Percentiles rank a stretch among this genome's conserved stretches.
phyloP scores from a whole-genome alignment of 1,140 invertebrate genomes.

The Vanessa tameamea region DNA sequence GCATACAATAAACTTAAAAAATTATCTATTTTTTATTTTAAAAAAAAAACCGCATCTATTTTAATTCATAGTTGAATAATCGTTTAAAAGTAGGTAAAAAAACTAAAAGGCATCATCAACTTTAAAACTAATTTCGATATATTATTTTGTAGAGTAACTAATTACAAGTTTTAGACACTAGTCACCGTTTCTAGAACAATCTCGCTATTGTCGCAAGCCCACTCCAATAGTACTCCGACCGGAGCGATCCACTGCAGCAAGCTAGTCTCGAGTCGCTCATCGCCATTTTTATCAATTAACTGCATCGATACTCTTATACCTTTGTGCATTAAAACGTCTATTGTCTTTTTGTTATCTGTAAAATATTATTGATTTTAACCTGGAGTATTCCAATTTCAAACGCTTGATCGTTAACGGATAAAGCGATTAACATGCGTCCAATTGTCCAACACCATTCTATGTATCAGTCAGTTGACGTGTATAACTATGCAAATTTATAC shows the following conservation, averaged over 20 bases:
- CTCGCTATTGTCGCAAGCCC: conserved; percentile 39
- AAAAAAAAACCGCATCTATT: no score
- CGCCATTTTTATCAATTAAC: conserved; percentile 31
- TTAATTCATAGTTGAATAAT: no score
- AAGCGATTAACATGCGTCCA: no score
- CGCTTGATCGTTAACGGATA: no score
- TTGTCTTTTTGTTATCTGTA: conserved; percentile 34
- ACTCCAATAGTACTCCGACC: conserved; percentile 54
- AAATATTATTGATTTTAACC: conserved; percentile 12
- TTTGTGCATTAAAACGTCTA: conserved; percentile 33
- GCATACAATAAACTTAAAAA: no score
- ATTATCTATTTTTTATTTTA: no score
- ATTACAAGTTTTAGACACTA: conserved; percentile 8
- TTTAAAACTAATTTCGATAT: background rate
- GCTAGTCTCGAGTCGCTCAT: conserved; percentile 11
- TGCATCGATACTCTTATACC: conserved; percentile 38
- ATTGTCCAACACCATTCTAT: background rate
- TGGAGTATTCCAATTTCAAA: no score
- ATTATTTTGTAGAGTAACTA: background rate
- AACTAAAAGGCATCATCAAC: no score
- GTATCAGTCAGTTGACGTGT: background rate
- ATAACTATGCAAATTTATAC: conserved; percentile 13
- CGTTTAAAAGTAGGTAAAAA: no score
- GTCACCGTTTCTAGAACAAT: conserved; percentile 46
- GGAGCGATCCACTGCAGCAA: conserved; percentile 38